A percentile compares a stretch with the other conserved stretches of the same genome.
phyloP scores from a whole-genome alignment of 2,888 invertebrate genomes.

The Teinopalpus imperialis region DNA sequence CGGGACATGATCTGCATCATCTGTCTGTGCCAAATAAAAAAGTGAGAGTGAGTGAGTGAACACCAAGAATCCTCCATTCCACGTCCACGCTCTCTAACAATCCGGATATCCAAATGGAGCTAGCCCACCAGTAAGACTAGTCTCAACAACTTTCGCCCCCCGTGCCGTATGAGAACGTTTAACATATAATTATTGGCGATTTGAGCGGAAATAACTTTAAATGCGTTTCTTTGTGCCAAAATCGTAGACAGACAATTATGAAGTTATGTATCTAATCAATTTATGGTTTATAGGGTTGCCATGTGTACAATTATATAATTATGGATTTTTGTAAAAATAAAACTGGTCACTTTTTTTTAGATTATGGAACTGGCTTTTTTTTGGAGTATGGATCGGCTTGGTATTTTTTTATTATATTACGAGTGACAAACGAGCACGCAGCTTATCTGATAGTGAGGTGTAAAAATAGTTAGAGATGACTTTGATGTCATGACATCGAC shows the following conservation, averaged over 20 bases:
- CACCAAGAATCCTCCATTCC: constrained; percentile 5
- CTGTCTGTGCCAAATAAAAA: neutral
- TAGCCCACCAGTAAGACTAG: neutral
- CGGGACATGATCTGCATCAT: no score
- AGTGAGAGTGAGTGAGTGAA: constrained; percentile 3
- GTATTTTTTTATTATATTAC: no score
- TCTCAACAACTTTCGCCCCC: constrained; percentile 17
- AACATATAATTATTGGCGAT: constrained; percentile 2
- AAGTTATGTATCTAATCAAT: neutral
- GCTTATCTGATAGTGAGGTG: no score
- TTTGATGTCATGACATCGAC: no score
- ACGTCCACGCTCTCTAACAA: constrained; percentile 10
- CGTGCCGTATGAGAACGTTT: neutral
- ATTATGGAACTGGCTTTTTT: no score
- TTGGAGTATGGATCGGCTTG: no score
- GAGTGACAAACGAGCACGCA: no score
- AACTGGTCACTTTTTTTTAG: no score
- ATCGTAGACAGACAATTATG: neutral
- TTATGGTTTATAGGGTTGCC: neutral
- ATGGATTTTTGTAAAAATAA: no score
- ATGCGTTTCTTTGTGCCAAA: neutral
- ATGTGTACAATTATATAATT: neutral
- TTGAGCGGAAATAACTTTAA: neutral
- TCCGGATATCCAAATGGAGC: constrained; percentile 17
- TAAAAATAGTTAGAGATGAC: no score